Base-by-base conservation (phyloP, 2,888 invertebrate species). In the Adelphocoris suturalis region DNA sequence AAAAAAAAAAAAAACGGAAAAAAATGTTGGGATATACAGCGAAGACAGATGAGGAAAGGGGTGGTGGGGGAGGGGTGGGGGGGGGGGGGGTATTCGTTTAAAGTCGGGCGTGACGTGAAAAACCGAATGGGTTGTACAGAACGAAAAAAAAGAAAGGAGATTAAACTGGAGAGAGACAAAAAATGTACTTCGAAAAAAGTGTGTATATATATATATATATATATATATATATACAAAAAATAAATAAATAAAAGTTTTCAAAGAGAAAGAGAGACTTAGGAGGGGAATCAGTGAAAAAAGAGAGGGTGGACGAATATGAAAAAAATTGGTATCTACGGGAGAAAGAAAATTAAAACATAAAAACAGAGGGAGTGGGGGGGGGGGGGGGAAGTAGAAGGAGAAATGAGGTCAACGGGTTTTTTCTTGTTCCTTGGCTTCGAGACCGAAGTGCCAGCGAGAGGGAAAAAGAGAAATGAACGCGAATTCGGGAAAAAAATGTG, bases 81-180 rank as follows among this genome's bases (percentile, higher is more conserved):
- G 76, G 19, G 80, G 80, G 84, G 81, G 28, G 52, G 68, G 87
- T 46, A 23, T 47, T 48, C 12, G 46, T 86, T 76, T 78, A 84
- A 86, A 86, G 88, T 86, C 78, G 85, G 47, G 78, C 90, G 27
- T 84, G 28, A 48, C 90, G 85, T 37, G 37, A n/a, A n/a, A 84
- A 84, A 57, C 57, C 48, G 85, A 46, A 37, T 19, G 37, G 7
- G 28, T 23, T 11, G 37, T 37, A 52, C 37, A 23, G 52, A 55
- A n/a, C 28, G 28, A 0, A 11, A 61, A 37, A 9, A 48, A 75
- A 68, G 75, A 75, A 48, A 28, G 75, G 13, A n/a, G 28, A 37
- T 37, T 37, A 37, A 37, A 37, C 37, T 37, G 28, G 28, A 19
- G 23, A n/a, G 28, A 75, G 28, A 19, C 2, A 75, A n/a, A 75